Conservation (phyloP, 92 coral and sea anemone genomes). For the Montipora capitata region DNA sequence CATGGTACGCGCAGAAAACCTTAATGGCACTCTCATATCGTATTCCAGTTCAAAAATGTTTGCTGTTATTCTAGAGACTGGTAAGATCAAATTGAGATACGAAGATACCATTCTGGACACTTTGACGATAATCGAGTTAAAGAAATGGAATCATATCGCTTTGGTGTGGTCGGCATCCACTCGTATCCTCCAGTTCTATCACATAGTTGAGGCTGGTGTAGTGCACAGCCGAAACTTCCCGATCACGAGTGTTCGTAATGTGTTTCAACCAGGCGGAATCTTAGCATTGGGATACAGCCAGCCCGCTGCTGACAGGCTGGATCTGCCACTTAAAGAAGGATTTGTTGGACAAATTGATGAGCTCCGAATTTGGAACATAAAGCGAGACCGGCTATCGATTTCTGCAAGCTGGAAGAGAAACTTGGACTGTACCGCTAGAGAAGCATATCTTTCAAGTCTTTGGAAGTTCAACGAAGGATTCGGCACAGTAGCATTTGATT, state of each 20-base stretch:
- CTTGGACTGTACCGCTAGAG: constrained; percentile 70
- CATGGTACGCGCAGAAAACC: constrained; percentile 82
- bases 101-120: constrained; percentile 89
- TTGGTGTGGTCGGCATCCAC: constrained; percentile 91
- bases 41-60: constrained; percentile 94
- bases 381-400: constrained; percentile 78
- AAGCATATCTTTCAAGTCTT: constrained; percentile 85
- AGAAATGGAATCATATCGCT: constrained; percentile 89
- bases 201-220: constrained; percentile 72
- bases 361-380: constrained; percentile 95
- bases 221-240: constrained; percentile 94
- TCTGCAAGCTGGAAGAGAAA: constrained; percentile 70
- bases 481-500: constrained; percentile 87
- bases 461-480: constrained; percentile 98
- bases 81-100: constrained; percentile 83
- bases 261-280: constrained; percentile 95
- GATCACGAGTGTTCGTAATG: constrained; percentile 71
- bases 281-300: constrained; percentile 95
- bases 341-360: constrained; percentile 96
- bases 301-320: constrained; percentile 84
- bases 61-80: constrained; percentile 85
- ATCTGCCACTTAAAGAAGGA: constrained; percentile 73
- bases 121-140: constrained; percentile 67
- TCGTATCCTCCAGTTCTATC: constrained; percentile 92
- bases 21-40: constrained; percentile 90